Conservation (phyloP, 53 echinoderm and acorn worm genomes). For the Hippasteria phrygiana region DNA sequence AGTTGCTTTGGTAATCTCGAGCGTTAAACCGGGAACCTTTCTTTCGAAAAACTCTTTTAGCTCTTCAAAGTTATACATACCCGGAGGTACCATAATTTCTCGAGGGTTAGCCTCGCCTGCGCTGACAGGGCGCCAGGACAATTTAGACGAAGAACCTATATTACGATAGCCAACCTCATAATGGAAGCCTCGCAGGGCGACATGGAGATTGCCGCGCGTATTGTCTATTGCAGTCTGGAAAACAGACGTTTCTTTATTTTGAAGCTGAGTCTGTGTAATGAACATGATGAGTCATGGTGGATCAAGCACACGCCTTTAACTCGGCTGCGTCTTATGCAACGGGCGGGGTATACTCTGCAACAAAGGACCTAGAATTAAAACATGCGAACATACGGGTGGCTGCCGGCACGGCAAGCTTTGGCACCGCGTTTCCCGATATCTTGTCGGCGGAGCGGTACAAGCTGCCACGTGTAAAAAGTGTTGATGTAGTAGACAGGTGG, state of each 20-base stretch:
- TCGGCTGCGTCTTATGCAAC: neutral
- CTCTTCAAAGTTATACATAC: constrained; percentile 6
- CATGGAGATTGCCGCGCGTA: neutral
- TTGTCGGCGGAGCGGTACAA: too few relatives aligned
- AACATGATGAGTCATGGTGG: neutral
- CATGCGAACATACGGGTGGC: neutral
- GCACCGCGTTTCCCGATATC: too few relatives aligned
- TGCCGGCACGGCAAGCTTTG: too few relatives aligned
- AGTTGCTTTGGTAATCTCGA: neutral
- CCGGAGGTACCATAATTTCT: neutral
- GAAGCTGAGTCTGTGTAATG: neutral
- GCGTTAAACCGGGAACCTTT: neutral
- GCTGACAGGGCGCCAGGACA: neutral
- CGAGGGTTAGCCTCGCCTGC: neutral
- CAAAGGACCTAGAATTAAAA: neutral
- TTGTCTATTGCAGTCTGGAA: constrained; percentile 25
- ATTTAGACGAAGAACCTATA: neutral
- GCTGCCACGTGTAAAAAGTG: too few relatives aligned
- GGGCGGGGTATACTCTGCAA: neutral
- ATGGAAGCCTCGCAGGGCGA: constrained; percentile 31
- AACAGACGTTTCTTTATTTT: neutral
- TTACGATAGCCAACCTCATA: constrained; percentile 34
- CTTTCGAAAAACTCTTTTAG: neutral
- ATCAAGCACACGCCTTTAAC: neutral
- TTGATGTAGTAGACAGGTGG: too few relatives aligned